Evolutionary conservation across 30 jellyfish, hydroid and myxozoan genomes (phyloP).

Genomic region (Hydractinia echinata): DNA sequence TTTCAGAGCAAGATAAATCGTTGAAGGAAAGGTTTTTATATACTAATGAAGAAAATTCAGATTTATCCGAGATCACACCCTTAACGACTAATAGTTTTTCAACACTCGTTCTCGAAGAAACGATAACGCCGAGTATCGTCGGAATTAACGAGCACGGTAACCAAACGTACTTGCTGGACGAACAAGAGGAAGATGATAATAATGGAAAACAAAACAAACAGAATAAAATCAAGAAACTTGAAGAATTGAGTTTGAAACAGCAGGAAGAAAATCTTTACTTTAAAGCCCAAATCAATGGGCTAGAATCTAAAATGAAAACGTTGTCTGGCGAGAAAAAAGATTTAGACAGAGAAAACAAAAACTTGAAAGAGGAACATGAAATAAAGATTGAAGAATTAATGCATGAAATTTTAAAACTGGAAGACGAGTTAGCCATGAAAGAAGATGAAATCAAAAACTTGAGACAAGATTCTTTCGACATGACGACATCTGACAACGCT

Average conservation of each 20-base stretch:
- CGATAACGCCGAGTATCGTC: neutral
- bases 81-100: constrained; percentile 15
- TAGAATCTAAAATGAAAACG: constrained; percentile 26
- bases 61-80: constrained; percentile 37
- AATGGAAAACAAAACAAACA: neutral
- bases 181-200: constrained; percentile 15
- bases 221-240: neutral
- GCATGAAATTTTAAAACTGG: constrained; percentile 37
- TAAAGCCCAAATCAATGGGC: constrained; percentile 31
- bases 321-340: constrained; percentile 31
- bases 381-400: constrained; percentile 34
- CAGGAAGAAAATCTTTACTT: constrained; percentile 23
- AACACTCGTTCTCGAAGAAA: neutral
- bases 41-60: constrained; percentile 6
- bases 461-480: constrained; percentile 30
- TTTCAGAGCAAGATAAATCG: neutral
- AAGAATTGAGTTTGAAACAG: constrained; percentile 25
- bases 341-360: constrained; percentile 9
- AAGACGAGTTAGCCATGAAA: constrained; percentile 26
- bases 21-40: constrained; percentile 18
- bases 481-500: constrained; percentile 33
- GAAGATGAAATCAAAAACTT: constrained; percentile 51
- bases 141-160: constrained; percentile 20
- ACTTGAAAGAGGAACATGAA: constrained; percentile 27
- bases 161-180: constrained; percentile 30